Conservation (phyloP, 1,140 invertebrate genomes). For the Reticulitermes speratus region DNA sequence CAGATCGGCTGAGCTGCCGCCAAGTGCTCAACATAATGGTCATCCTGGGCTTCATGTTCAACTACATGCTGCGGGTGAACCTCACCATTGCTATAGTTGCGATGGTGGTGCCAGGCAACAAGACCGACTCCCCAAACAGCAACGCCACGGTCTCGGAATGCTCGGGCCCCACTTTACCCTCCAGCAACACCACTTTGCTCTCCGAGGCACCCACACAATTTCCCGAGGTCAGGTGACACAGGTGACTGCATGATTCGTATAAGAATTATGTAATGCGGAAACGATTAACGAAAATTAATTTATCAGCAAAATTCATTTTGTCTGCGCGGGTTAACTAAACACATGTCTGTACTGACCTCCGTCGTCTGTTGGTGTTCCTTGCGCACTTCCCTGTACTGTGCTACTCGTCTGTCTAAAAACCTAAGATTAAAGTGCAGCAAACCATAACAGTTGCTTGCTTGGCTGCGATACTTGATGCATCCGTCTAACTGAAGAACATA, state of each 20-base stretch:
- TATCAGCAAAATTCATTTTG: too few relatives aligned
- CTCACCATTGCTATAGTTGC: slow-evolving; percentile 86
- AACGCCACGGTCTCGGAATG: background rate
- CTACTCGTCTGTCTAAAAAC: too few relatives aligned
- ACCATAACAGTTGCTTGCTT: too few relatives aligned
- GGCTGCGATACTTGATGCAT: too few relatives aligned
- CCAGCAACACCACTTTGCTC: slow-evolving; percentile 42
- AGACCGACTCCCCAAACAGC: slow-evolving; percentile 34
- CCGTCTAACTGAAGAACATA: too few relatives aligned
- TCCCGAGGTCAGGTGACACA: background rate
- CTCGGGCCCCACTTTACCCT: background rate
- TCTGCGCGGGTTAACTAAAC: too few relatives aligned
- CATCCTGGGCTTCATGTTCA: slow-evolving; percentile 82
- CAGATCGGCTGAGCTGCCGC: slow-evolving; percentile 71
- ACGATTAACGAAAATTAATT: too few relatives aligned
- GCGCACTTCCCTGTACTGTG: too few relatives aligned
- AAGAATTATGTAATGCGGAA: too few relatives aligned
- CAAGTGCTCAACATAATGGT: slow-evolving; percentile 81
- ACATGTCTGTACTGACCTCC: too few relatives aligned
- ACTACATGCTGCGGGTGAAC: slow-evolving; percentile 85
- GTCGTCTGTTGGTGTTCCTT: too few relatives aligned
- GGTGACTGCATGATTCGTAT: background rate
- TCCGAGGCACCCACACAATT: background rate
- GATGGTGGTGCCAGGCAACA: slow-evolving; percentile 66
- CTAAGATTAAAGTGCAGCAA: too few relatives aligned